These are phyloP conservation scores for Cherax quadricarinatus DNA, from an alignment of 1,140 invertebrate species.

Conservation along the genomic window DNA sequence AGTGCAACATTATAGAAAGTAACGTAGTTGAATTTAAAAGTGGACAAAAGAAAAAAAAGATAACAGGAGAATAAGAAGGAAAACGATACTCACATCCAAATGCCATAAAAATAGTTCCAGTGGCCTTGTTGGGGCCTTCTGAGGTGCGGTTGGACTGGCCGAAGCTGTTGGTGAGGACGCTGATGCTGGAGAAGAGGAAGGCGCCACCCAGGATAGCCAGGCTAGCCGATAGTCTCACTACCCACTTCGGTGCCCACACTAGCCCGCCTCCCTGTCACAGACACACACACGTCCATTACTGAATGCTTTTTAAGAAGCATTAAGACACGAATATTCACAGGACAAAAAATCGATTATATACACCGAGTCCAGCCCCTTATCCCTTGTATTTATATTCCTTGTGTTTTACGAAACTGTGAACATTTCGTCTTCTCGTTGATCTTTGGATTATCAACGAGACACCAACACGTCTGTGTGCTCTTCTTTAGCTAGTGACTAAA, in stretches of 20 bases:
- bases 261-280: background rate
- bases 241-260: slow-evolving; percentile 33
- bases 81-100: slow-evolving; percentile 6
- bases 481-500: no score
- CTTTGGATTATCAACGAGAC: no score
- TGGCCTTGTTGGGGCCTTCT: slow-evolving; percentile 26
- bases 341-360: background rate
- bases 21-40: no score
- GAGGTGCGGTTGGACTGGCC: background rate
- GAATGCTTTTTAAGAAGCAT: background rate
- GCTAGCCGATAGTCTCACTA: slow-evolving; percentile 44
- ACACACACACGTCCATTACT: background rate
- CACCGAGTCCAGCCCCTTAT: background rate
- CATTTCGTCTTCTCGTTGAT: no score
- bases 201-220: slow-evolving; percentile 48
- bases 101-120: slow-evolving; percentile 31
- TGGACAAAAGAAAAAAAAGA: no score
- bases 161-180: slow-evolving; percentile 54
- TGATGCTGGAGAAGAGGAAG: slow-evolving; percentile 55
- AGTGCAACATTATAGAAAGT: no score
- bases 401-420: no score
- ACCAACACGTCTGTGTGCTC: no score
- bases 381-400: no score
- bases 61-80: no score
- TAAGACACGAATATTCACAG: background rate